Conservation (phyloP, 2,113 vertebrate genomes). For the Cryptomyrus ogoouensis region DNA sequence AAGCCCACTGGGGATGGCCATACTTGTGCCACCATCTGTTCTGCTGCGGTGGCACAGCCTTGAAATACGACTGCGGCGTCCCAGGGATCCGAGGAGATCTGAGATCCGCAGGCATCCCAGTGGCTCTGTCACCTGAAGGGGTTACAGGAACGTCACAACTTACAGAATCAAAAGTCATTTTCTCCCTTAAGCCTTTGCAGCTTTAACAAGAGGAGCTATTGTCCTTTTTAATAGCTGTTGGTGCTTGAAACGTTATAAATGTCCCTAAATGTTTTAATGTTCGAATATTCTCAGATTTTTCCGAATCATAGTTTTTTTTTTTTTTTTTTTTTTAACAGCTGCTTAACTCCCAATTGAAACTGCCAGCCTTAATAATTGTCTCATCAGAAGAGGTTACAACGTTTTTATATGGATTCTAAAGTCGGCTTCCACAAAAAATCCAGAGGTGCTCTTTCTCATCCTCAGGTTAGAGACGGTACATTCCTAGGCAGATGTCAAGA, state of each 20-base stretch:
- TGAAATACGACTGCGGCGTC: neutral
- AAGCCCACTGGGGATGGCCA: neutral
- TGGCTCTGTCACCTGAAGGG: neutral
- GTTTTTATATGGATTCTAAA: neutral
- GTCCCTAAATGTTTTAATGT: neutral
- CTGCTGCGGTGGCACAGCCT: neutral
- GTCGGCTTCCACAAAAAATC: neutral
- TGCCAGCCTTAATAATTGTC: slow-evolving; percentile 6
- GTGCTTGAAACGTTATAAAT: neutral
- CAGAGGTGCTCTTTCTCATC: neutral
- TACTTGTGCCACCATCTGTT: neutral
- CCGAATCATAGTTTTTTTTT: neutral
- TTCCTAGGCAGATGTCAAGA: neutral
- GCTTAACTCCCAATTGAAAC: neutral
- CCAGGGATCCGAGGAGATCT: neutral
- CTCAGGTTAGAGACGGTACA: neutral
- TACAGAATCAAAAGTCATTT: neutral
- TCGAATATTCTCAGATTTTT: neutral
- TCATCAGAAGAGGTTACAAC: neutral
- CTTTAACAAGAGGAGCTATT: neutral
- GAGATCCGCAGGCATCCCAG: neutral
- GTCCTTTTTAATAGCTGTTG: neutral
- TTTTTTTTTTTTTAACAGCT: neutral
- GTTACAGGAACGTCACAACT: neutral
- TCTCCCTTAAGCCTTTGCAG: neutral